phyloP scores from a whole-genome alignment of 2,888 invertebrate genomes.

The Penaeus monodon region DNA sequence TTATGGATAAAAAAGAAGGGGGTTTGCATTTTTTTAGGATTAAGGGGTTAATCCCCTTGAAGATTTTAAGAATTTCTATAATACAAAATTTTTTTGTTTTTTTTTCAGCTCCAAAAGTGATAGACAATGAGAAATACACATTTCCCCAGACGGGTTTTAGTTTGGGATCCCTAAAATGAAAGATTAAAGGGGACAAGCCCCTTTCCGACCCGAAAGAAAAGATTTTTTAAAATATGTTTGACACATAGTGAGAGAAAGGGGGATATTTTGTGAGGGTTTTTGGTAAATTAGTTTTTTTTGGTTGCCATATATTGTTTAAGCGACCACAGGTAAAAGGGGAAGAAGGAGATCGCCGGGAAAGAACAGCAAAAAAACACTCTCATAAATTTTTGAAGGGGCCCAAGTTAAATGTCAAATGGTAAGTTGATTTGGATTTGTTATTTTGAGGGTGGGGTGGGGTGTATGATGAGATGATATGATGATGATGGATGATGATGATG shows the following conservation, averaged over 20 bases:
- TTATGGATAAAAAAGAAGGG: no score
- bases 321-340: slow-evolving; percentile 84
- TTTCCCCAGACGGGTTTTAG: slow-evolving; percentile 99
- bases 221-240: slow-evolving; percentile 65
- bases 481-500: no score
- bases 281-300: neutral
- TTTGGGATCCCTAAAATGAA: slow-evolving; percentile 95
- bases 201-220: slow-evolving; percentile 97
- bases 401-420: slow-evolving; percentile 82
- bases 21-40: no score
- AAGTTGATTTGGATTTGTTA: slow-evolving; percentile 44
- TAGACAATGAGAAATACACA: slow-evolving; percentile 96
- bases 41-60: no score
- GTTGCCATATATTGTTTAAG: neutral
- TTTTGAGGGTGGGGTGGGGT: no score
- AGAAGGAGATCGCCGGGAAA: slow-evolving; percentile 94
- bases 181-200: slow-evolving; percentile 98
- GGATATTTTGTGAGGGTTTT: no score
- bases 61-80: no score
- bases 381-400: slow-evolving; percentile 95
- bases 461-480: no score
- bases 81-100: slow-evolving; percentile 65
- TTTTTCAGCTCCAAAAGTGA: slow-evolving; percentile 73
- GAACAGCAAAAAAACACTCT: slow-evolving; percentile 96
- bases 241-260: neutral